Evolutionary conservation across 2,113 vertebrate species (phyloP).

Genomic region (Brevimyrus niger): DNA sequence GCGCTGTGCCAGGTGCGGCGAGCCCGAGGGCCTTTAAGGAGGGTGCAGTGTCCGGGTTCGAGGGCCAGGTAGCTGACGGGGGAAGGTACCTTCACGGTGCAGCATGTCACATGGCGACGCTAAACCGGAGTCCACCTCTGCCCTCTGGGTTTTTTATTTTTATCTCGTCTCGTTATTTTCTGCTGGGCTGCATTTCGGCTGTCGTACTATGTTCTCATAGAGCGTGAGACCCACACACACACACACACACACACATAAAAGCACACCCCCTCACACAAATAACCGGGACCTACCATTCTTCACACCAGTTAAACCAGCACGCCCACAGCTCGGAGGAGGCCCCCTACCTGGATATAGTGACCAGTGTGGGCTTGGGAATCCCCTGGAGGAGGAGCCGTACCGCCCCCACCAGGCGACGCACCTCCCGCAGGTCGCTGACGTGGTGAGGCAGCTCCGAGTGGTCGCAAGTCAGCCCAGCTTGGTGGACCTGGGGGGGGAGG

Average conservation of each 20-base stretch:
- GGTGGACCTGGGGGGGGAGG: conserved; percentile 74
- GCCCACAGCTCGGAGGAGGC: no score
- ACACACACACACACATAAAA: neutral
- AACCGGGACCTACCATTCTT: neutral
- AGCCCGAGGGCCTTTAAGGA: neutral
- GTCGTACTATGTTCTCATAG: neutral
- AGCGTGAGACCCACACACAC: neutral
- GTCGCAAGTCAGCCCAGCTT: conserved; percentile 92
- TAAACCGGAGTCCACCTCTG: neutral
- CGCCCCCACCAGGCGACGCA: conserved; percentile 66
- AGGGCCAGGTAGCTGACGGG: neutral
- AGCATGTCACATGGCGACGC: neutral
- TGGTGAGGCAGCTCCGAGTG: conserved; percentile 89
- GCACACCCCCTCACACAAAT: neutral
- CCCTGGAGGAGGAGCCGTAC: conserved; percentile 58
- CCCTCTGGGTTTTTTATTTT: neutral
- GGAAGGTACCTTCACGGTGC: neutral
- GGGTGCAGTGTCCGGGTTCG: neutral
- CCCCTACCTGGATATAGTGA: conserved; percentile 81
- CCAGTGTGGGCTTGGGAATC: conserved; percentile 76
- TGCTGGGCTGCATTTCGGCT: neutral
- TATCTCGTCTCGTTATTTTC: neutral
- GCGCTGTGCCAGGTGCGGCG: neutral
- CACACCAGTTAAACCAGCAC: neutral
- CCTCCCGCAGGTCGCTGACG: conserved; percentile 78